A percentile compares a stretch with the other conserved stretches of the same genome.
phyloP scores from a whole-genome alignment of 2,797 vertebrate species.

The Arremon aurantiirostris region DNA sequence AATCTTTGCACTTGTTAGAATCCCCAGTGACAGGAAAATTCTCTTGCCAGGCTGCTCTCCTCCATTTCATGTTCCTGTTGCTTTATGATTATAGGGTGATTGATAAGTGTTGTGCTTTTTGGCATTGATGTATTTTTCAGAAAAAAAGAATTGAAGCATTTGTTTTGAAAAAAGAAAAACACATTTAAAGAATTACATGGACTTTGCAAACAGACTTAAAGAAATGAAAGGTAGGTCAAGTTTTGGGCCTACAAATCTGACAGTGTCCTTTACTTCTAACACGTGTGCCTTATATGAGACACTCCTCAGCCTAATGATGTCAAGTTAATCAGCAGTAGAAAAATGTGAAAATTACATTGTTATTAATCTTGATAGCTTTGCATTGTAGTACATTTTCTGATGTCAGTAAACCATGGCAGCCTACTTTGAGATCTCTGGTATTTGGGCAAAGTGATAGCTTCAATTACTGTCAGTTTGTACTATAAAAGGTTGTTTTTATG shows the following conservation, averaged over 20 bases:
- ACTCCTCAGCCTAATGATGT: background rate
- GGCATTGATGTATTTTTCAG: constrained; percentile 65
- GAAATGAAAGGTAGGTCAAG: constrained; percentile 65
- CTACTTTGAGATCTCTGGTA: background rate
- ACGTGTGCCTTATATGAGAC: background rate
- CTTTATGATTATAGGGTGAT: constrained; percentile 41
- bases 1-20: background rate
- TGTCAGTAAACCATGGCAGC: background rate
- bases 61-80: background rate
- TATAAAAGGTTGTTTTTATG: background rate
- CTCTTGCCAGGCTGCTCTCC: background rate
- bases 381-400: background rate
- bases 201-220: constrained; percentile 67
- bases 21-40: background rate
- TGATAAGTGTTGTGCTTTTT: constrained; percentile 63
- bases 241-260: constrained; percentile 39
- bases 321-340: background rate
- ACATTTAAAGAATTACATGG: constrained; percentile 60
- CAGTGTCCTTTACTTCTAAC: background rate
- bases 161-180: constrained; percentile 61
- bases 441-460: background rate
- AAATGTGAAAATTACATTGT: background rate
- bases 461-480: background rate
- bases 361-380: background rate
- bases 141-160: constrained; percentile 64